Percentiles rank a stretch among this genome's conserved stretches.
These are phyloP conservation scores for Cyphomyrmex costatus DNA, from an alignment of 1,140 invertebrate genomes.

Conservation along the genomic window DNA sequence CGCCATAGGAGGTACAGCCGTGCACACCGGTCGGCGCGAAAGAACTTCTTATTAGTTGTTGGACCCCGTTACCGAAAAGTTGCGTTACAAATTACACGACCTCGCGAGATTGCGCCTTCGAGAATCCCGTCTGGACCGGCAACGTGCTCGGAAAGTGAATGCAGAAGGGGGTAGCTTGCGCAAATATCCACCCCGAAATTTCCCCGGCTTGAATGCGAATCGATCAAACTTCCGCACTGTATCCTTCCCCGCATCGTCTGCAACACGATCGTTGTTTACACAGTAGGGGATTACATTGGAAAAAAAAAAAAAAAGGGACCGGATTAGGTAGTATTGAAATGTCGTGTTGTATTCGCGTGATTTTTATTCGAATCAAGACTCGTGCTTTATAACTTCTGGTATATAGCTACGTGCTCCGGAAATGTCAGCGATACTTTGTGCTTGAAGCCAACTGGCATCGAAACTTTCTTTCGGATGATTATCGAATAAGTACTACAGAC, in stretches of 20 bases:
- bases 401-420: background rate
- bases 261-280: slow-evolving; percentile 12
- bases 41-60: slow-evolving; percentile 52
- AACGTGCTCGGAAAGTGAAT: slow-evolving; percentile 50
- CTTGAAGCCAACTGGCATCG: background rate
- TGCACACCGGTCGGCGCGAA: background rate
- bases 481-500: background rate
- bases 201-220: slow-evolving; percentile 39
- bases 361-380: background rate
- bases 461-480: background rate
- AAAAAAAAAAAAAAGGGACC: background rate
- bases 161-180: slow-evolving; percentile 19
- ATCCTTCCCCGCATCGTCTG: background rate
- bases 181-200: slow-evolving; percentile 46
- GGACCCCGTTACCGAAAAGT: slow-evolving; percentile 44
- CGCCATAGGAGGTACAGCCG: background rate
- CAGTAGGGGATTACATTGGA: slow-evolving; percentile 1
- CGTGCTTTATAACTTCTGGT: background rate
- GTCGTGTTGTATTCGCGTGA: background rate
- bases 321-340: too few species aligned
- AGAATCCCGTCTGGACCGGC: slow-evolving; percentile 30
- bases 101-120: slow-evolving; percentile 41
- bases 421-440: background rate
- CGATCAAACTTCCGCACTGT: slow-evolving; percentile 53
- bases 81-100: slow-evolving; percentile 55